Percentiles rank a stretch among this genome's conserved stretches.
Evolutionary conservation across 2,888 invertebrate genomes (phyloP).

Genomic region (Ormyrus labotus): DNA sequence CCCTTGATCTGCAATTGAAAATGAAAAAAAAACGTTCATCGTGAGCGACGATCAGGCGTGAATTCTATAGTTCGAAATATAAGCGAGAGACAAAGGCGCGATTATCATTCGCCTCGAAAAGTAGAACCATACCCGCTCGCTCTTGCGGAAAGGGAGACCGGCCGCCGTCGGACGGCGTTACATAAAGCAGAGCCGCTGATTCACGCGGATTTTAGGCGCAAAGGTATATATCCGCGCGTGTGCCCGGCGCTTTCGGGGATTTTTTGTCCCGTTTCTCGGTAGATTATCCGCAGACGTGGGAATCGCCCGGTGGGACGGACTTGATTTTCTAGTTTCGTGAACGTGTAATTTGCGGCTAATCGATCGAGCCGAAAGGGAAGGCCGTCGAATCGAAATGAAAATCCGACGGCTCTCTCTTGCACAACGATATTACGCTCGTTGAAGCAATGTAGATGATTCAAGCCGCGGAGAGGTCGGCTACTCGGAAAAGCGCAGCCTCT

Average conservation of each 20-base stretch:
- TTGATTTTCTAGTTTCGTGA: not conserved
- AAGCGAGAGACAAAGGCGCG: no score
- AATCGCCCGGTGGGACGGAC: not conserved
- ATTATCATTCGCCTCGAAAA: no score
- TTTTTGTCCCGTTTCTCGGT: conserved; percentile 24
- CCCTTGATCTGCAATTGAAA: conserved; percentile 75
- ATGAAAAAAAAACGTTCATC: conserved; percentile 41
- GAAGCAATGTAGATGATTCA: conserved; percentile 14
- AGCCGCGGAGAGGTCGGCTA: not conserved
- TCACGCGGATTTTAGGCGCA: conserved; percentile 10
- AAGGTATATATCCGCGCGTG: not conserved
- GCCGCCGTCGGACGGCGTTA: not conserved
- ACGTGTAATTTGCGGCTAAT: no score
- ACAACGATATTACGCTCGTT: conserved; percentile 14
- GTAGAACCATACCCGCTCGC: not conserved
- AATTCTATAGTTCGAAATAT: no score
- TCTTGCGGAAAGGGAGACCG: not conserved
- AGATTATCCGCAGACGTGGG: conserved; percentile 23
- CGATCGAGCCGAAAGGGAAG: no score
- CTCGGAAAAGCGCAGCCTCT: not conserved
- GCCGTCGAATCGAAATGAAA: no score
- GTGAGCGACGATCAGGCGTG: not conserved
- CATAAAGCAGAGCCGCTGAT: conserved; percentile 24
- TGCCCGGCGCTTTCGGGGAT: conserved; percentile 2
- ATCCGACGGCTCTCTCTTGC: not conserved